Evolutionary conservation across 2,797 vertebrate species (phyloP).

Genomic region (Enteromius fasciolatus): DNA sequence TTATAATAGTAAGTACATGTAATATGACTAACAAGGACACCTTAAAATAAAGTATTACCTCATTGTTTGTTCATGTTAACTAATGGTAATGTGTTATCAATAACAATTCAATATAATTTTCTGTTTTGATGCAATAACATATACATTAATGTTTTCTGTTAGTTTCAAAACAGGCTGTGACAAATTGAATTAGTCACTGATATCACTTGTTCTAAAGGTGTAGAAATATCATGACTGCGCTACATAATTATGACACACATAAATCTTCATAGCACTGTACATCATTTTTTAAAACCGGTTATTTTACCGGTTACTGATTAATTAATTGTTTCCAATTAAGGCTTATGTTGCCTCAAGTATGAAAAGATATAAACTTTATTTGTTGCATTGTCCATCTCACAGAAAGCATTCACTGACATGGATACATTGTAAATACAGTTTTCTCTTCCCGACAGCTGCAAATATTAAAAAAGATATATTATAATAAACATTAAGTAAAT

Average conservation of each 20-base stretch:
- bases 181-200: background rate
- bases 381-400: background rate
- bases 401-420: slow-evolving; percentile 21
- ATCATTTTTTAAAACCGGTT: background rate
- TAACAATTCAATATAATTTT: background rate
- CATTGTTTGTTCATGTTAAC: background rate
- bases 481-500: background rate
- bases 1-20: background rate
- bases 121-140: background rate
- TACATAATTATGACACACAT: background rate
- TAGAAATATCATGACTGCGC: background rate
- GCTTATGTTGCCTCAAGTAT: background rate
- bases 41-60: background rate
- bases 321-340: background rate
- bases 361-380: slow-evolving; percentile 20
- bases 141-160: background rate
- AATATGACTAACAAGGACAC: background rate
- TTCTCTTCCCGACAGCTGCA: background rate
- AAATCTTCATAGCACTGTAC: background rate
- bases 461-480: background rate
- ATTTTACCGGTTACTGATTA: no score
- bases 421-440: slow-evolving; percentile 4
- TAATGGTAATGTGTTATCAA: background rate
- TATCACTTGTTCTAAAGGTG: background rate
- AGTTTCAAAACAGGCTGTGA: background rate